Conservation (phyloP, 2,888 invertebrate species). For the Apotomis turbidana region DNA sequence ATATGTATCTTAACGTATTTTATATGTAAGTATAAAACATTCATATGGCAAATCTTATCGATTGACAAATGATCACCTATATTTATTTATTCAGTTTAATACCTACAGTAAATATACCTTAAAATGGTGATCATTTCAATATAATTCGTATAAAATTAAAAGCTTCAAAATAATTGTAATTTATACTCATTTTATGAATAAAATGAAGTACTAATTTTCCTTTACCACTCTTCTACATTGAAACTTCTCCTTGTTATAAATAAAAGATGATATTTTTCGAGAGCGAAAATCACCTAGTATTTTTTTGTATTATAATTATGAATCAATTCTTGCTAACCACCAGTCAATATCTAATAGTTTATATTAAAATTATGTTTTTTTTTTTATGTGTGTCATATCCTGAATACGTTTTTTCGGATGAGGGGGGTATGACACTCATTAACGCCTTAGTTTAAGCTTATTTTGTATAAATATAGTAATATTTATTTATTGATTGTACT, state of each 20-base stretch:
- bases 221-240: neutral
- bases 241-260: neutral
- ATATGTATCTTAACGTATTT: too few species aligned
- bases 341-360: slow-evolving; percentile 38
- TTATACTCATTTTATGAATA: slow-evolving; percentile 16
- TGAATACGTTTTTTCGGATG: neutral
- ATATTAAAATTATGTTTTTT: slow-evolving; percentile 21
- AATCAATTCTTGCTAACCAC: slow-evolving; percentile 37
- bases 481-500: slow-evolving; percentile 66
- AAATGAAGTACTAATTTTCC: slow-evolving; percentile 11
- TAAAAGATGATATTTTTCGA: neutral
- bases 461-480: slow-evolving; percentile 57
- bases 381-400: neutral
- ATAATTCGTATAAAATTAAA: neutral
- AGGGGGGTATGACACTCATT: slow-evolving; percentile 9
- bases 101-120: neutral
- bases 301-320: slow-evolving; percentile 40
- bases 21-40: too few species aligned
- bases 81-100: too few species aligned
- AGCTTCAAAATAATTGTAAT: neutral
- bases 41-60: too few species aligned
- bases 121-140: neutral
- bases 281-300: slow-evolving; percentile 33
- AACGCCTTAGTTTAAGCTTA: slow-evolving; percentile 49
- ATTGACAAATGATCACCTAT: too few species aligned